Conservation (phyloP, 2,113 vertebrate species). For the Eptatretus burgeri region DNA sequence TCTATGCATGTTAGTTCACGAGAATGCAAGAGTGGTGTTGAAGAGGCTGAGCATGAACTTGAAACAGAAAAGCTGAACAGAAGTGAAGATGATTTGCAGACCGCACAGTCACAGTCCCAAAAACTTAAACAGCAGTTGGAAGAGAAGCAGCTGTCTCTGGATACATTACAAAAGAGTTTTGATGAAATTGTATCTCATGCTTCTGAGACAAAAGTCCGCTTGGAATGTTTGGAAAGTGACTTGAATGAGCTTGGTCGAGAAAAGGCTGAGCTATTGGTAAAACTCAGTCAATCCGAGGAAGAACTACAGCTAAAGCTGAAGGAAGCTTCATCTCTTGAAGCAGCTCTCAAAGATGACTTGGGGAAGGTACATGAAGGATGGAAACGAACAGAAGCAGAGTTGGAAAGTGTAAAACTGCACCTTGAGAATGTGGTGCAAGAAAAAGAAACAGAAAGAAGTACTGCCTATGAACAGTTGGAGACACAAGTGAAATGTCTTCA, state of each 20-base stretch:
- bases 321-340: neutral
- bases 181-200: neutral
- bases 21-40: too few relatives aligned
- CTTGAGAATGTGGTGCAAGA: constrained; percentile 19
- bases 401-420: constrained; percentile 23
- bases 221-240: neutral
- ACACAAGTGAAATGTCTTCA: neutral
- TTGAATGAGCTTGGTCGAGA: neutral
- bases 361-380: constrained; percentile 12
- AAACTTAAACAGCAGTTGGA: neutral
- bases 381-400: constrained; percentile 20
- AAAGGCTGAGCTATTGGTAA: constrained; percentile 2
- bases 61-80: too few relatives aligned
- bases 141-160: neutral
- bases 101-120: too few relatives aligned
- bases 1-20: too few relatives aligned
- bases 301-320: neutral
- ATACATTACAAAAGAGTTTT: neutral
- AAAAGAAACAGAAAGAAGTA: neutral
- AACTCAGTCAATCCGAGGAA: constrained; percentile 1
- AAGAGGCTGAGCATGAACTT: too few relatives aligned
- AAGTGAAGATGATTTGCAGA: too few relatives aligned
- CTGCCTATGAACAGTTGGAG: neutral
- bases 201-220: neutral
- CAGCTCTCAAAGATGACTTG: neutral